Conservation (phyloP, 2,113 vertebrate genomes). For the Dissostichus mawsoni region DNA sequence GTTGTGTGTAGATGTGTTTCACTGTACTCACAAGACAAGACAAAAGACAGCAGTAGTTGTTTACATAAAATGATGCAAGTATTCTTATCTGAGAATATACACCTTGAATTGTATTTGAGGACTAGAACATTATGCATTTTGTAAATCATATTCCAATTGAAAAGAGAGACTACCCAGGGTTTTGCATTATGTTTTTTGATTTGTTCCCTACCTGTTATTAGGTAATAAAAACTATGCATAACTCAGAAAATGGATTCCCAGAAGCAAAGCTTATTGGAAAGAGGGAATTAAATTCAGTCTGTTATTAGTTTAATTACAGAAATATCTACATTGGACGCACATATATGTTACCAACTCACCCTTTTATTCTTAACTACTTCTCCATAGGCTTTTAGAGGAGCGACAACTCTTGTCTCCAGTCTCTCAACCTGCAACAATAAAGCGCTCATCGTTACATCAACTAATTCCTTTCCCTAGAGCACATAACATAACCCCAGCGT, state of each 20-base stretch:
- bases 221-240: too few relatives aligned
- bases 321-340: neutral
- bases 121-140: neutral
- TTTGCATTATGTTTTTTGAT: too few relatives aligned
- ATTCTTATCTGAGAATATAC: neutral
- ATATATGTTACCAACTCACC: conserved; percentile 69
- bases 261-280: too few relatives aligned
- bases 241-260: too few relatives aligned
- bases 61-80: neutral
- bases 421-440: conserved; percentile 79
- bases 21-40: neutral
- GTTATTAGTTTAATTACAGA: neutral
- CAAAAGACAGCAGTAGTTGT: too few relatives aligned
- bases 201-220: too few relatives aligned
- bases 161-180: neutral
- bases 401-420: conserved; percentile 82
- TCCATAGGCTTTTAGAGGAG: conserved; percentile 81
- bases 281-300: too few relatives aligned
- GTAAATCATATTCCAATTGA: neutral
- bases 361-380: conserved; percentile 79
- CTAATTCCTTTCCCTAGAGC: neutral
- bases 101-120: neutral
- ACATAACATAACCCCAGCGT: too few relatives aligned
- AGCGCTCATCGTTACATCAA: neutral
- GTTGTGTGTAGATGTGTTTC: neutral